Percentiles rank a stretch among this genome's conserved stretches.
These are phyloP conservation scores for Austrofundulus limnaeus DNA, from an alignment of 2,113 vertebrate species.

Conservation along the genomic window DNA sequence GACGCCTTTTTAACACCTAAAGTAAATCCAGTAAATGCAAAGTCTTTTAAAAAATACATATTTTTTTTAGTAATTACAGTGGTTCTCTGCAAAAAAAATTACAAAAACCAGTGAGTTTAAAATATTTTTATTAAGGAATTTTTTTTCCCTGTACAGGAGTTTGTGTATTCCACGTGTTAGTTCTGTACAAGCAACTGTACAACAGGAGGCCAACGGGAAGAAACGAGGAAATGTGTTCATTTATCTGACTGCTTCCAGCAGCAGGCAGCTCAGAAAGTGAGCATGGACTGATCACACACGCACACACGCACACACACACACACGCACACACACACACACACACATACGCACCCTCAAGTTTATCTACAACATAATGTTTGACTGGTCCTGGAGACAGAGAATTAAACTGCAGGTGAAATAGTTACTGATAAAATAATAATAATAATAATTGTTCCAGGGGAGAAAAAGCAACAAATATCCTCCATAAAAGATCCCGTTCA, in stretches of 20 bases:
- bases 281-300: not conserved
- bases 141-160: conserved; percentile 57
- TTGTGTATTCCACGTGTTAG: conserved; percentile 47
- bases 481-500: conserved; percentile 33
- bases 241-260: conserved; percentile 24
- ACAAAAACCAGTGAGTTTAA: too few species aligned
- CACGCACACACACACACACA: not conserved
- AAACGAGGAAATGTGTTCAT: conserved; percentile 33
- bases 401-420: conserved; percentile 10
- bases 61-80: not conserved
- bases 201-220: conserved; percentile 43
- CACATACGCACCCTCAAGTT: conserved; percentile 6
- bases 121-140: conserved; percentile 63
- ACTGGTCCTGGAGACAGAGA: conserved; percentile 20
- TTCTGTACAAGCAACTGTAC: conserved; percentile 61
- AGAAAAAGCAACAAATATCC: conserved; percentile 12
- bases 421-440: not conserved
- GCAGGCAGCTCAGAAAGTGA: conserved; percentile 20
- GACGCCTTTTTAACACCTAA: too few species aligned
- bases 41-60: not conserved
- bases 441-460: conserved; percentile 6
- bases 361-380: conserved; percentile 45
- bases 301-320: not conserved
- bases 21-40: too few species aligned
- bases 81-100: too few species aligned